Conservation (phyloP, 2,113 vertebrate genomes). For the Mobula hypostoma region DNA sequence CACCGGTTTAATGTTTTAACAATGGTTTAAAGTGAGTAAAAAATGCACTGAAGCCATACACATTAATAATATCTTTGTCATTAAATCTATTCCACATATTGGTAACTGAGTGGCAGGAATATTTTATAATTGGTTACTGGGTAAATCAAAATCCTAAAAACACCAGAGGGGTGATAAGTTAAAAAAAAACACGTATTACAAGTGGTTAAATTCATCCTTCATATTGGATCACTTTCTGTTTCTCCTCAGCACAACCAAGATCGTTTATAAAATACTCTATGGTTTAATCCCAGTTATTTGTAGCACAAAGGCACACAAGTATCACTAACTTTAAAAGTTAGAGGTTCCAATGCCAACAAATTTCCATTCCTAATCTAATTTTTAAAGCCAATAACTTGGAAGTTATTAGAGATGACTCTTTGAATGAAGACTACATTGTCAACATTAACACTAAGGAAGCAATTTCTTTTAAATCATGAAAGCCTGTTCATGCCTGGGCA, state of each 20-base stretch:
- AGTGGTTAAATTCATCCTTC: not conserved
- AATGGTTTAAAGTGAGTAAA: too few species aligned
- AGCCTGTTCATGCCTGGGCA: too few species aligned
- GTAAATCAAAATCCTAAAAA: not conserved
- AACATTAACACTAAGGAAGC: not conserved
- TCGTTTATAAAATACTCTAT: not conserved
- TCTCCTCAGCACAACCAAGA: not conserved
- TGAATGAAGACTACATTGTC: not conserved
- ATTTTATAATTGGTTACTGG: not conserved
- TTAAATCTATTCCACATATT: not conserved
- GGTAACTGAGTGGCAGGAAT: not conserved
- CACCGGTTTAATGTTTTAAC: not conserved
- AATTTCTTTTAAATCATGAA: not conserved
- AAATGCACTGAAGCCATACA: not conserved
- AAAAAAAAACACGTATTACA: not conserved
- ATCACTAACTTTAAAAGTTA: not conserved
- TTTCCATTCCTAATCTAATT: not conserved
- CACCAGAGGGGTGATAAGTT: not conserved
- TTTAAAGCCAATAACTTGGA: not conserved
- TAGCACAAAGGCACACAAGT: not conserved
- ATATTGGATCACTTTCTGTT: not conserved
- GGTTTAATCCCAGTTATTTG: not conserved
- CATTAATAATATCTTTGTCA: not conserved
- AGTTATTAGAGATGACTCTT: not conserved
- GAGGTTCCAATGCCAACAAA: not conserved